Conservation (phyloP, 2,888 invertebrate genomes). For the Trachelus iudaicus region DNA sequence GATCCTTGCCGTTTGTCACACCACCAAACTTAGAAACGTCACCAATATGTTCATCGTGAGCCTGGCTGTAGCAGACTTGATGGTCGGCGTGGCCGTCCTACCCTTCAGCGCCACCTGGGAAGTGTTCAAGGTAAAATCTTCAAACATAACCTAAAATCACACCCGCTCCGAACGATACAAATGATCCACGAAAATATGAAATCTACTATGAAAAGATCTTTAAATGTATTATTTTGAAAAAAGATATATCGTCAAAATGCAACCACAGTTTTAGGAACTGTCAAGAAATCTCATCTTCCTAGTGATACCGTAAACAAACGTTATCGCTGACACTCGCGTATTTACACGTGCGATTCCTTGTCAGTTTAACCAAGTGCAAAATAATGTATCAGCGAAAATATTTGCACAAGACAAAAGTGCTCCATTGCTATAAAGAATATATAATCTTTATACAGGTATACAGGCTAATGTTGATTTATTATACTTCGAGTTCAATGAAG, state of each 20-base stretch:
- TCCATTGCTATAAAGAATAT: not conserved
- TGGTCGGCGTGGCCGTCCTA: constrained; percentile 94
- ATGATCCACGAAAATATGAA: not conserved
- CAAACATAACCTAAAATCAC: not conserved
- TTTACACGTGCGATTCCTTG: not conserved
- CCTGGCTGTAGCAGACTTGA: constrained; percentile 93
- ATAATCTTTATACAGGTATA: not conserved
- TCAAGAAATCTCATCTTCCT: not conserved
- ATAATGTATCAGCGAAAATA: not conserved
- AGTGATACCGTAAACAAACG: not conserved
- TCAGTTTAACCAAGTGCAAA: not conserved
- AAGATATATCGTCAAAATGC: not conserved
- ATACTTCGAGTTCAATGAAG: not conserved
- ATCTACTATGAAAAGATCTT: not conserved
- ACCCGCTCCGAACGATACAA: not conserved
- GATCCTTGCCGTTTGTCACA: constrained; percentile 91
- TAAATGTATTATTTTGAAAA: not conserved
- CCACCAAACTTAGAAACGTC: constrained; percentile 91
- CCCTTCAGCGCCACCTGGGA: constrained; percentile 97
- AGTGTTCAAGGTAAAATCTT: constrained; percentile 80
- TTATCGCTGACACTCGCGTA: not conserved
- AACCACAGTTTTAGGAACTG: not conserved
- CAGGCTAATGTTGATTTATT: not conserved
- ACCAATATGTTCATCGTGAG: constrained; percentile 98
- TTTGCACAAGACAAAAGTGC: not conserved